Evolutionary conservation across 2,113 vertebrate species (phyloP).

Genomic region (Eptatretus burgeri): DNA sequence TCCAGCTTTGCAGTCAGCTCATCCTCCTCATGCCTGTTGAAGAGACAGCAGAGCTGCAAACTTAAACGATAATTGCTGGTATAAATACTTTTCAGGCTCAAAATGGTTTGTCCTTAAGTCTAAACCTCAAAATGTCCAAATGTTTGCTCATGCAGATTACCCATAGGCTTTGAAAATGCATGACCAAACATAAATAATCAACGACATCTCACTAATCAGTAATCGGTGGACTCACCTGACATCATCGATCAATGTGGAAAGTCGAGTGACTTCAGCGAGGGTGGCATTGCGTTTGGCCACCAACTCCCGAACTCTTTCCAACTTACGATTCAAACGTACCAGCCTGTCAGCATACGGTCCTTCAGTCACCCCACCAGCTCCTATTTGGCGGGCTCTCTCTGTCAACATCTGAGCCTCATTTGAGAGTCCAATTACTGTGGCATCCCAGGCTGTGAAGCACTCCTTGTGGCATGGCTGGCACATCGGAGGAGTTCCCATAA

Average conservation of each 20-base stretch:
- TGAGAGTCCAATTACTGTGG: slow-evolving; percentile 32
- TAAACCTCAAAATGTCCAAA: not conserved
- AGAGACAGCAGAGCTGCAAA: no score
- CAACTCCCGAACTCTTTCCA: slow-evolving; percentile 28
- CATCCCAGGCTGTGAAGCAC: slow-evolving; percentile 65
- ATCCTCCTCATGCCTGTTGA: slow-evolving; percentile 35
- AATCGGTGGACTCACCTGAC: slow-evolving; percentile 30
- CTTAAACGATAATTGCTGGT: no score
- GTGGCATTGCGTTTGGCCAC: slow-evolving; percentile 39
- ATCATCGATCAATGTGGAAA: slow-evolving; percentile 51
- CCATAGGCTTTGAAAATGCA: not conserved
- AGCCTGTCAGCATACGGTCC: slow-evolving; percentile 46
- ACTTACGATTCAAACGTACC: slow-evolving; percentile 31
- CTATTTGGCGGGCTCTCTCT: slow-evolving; percentile 44
- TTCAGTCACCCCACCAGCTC: slow-evolving; percentile 32
- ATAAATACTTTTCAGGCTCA: no score
- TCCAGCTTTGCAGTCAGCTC: slow-evolving; percentile 35
- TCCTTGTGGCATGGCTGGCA: slow-evolving; percentile 56
- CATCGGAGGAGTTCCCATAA: slow-evolving; percentile 44
- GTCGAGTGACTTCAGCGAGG: slow-evolving; percentile 41
- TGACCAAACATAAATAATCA: not conserved
- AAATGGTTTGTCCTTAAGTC: no score
- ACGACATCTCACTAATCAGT: not conserved
- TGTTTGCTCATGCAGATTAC: not conserved
- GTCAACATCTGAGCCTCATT: slow-evolving; percentile 54